Conservation (phyloP, 2,888 invertebrate species). For the Calliphora vomitoria region DNA sequence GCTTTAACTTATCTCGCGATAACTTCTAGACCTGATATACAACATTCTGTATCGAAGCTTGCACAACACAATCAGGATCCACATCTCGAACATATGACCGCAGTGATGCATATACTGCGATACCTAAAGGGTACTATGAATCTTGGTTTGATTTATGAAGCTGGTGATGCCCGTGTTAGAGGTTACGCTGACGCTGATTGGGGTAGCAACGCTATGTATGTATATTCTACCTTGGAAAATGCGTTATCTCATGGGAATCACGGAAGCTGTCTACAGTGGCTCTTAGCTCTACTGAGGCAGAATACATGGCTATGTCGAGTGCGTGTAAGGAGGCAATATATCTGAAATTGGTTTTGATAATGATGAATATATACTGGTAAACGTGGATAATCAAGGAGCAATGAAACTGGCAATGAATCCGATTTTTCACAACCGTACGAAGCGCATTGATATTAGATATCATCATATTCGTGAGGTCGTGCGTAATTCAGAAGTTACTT, state of each 20-base stretch:
- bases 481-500: constrained; percentile 18
- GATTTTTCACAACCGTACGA: constrained; percentile 69
- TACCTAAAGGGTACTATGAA: constrained; percentile 3
- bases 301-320: constrained; percentile 57
- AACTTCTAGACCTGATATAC: constrained; percentile 32
- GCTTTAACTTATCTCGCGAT: constrained; percentile 11
- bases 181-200: constrained; percentile 52
- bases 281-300: constrained; percentile 62
- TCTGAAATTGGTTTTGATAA: constrained; percentile 49
- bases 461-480: constrained; percentile 55
- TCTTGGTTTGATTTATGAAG: not conserved
- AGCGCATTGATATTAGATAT: constrained; percentile 55
- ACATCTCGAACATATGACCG: constrained; percentile 16
- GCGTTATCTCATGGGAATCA: constrained; percentile 47
- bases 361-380: constrained; percentile 19
- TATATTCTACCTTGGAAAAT: constrained; percentile 17
- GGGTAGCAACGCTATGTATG: constrained; percentile 41
- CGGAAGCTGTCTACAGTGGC: constrained; percentile 41
- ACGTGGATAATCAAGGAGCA: constrained; percentile 63
- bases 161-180: constrained; percentile 2
- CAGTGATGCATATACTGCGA: constrained; percentile 32
- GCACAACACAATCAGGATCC: constrained; percentile 39
- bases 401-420: constrained; percentile 69
- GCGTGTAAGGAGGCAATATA: constrained; percentile 58
- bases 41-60: constrained; percentile 27